Base-by-base conservation (phyloP, 2,888 invertebrate genomes). In the Nemotelus nigrinus region DNA sequence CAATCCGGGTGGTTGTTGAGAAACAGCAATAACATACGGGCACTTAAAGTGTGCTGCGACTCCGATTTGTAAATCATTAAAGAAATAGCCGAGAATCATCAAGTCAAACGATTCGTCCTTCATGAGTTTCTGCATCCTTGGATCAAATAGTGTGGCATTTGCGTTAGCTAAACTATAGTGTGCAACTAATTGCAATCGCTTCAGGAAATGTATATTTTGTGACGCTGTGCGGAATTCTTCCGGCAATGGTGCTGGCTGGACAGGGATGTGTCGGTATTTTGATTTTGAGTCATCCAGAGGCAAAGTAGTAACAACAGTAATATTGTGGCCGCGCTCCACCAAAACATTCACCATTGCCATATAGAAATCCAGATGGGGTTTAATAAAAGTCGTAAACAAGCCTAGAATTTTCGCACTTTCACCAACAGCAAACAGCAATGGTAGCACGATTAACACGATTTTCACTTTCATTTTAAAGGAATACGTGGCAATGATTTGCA, bases 351-450 rank as follows among this genome's bases (percentile, higher is more conserved):
- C 82, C 2, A 84, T 71, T 0, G 86, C 83, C 84, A 85, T 84
- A 50, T 86, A 83, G 0, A 86, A 83, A 39, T 86, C 85, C 25
- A 86, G 75, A 82, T 87, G 87, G n/a, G 87, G 87, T 3, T 83
- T 83, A 63, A 85, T 83, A 74, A 83, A 83, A 10, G 85, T 85
- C 63, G 86, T 85, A 71, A 86, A 87, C 0, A 87, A 78, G 0
- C 86, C 84, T 76, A 87, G 79, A 53, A 87, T 84, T 78, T 50
- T 75, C 5, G 57, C 60, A 41, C 47, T 2, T 41, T 71, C 57
- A 55, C 55, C 7, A 10, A 45, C 55, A 8, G 10, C 44, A 5
- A 64, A 39, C 7, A 71, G 7, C 6, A 43, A 25, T 8, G 43
- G 4, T 71, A 45, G 44, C 53, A 57, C 41, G 1, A 57, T n/a